These are phyloP conservation scores for Muraenolepis orangiensis DNA, from an alignment of 2,797 vertebrate species.

Conservation along the genomic window DNA sequence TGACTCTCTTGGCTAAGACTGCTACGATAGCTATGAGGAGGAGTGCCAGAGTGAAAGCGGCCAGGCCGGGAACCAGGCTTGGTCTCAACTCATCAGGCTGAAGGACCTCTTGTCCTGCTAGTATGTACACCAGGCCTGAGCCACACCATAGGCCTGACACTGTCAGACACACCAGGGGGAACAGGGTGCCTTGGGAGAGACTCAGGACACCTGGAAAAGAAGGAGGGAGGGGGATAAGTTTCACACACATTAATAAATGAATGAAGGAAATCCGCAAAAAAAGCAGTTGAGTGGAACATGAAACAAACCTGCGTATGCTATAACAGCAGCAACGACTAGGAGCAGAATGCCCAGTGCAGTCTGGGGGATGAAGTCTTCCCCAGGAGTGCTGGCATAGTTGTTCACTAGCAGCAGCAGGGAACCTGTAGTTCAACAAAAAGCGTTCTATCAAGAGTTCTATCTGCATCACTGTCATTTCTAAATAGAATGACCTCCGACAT, in stretches of 20 bases:
- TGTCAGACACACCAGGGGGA: constrained; percentile 76
- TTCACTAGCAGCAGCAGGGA: constrained; percentile 79
- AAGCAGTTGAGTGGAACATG: background rate
- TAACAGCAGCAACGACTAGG: constrained; percentile 67
- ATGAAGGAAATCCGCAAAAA: too few relatives aligned
- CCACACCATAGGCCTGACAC: constrained; percentile 80
- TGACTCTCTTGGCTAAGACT: constrained; percentile 60
- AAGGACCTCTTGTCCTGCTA: constrained; percentile 69
- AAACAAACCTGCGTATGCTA: constrained; percentile 79
- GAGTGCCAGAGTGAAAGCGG: constrained; percentile 73
- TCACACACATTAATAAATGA: background rate
- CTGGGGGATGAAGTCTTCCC: constrained; percentile 64
- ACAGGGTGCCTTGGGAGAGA: constrained; percentile 62
- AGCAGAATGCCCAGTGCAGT: constrained; percentile 79
- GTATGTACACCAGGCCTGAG: constrained; percentile 76
- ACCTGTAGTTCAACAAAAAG: constrained; percentile 58
- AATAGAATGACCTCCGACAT: background rate
- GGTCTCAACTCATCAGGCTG: constrained; percentile 30
- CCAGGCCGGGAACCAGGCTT: constrained; percentile 79
- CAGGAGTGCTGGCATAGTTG: constrained; percentile 67
- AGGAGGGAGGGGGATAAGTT: background rate
- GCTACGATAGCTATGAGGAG: constrained; percentile 69
- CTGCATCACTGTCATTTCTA: background rate
- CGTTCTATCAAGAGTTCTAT: background rate
- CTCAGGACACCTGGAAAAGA: constrained; percentile 70